These are phyloP conservation scores for Zaprionus ghesquierei DNA, from an alignment of 1,140 invertebrate genomes.

Conservation along the genomic window DNA sequence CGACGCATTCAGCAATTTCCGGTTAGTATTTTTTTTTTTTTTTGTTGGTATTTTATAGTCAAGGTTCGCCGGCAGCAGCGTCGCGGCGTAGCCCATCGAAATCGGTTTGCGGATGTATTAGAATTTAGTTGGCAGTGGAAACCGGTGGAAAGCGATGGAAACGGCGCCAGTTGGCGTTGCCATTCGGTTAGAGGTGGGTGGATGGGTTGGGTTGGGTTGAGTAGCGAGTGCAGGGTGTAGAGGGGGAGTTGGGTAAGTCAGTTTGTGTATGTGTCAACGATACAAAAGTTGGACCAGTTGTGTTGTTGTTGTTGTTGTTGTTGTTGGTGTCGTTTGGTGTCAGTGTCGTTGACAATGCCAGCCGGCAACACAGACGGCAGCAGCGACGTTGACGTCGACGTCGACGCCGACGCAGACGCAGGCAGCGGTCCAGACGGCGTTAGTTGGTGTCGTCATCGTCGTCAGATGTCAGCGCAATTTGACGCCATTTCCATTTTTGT, in stretches of 20 bases:
- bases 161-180: conserved; percentile 35
- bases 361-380: conserved; percentile 3
- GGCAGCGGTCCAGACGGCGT: conserved; percentile 14
- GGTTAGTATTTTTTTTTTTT: conserved; percentile 37
- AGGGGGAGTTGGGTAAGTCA: neutral
- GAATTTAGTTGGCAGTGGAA: conserved; percentile 58
- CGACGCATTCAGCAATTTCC: conserved; percentile 61
- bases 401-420: neutral
- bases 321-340: conserved; percentile 43
- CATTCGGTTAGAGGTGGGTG: neutral
- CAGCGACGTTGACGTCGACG: neutral
- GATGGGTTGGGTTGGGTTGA: neutral
- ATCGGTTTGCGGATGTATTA: conserved; percentile 71
- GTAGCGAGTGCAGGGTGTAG: too few species aligned
- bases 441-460: conserved; percentile 48
- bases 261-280: conserved; percentile 17
- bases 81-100: conserved; percentile 29
- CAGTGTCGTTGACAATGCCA: conserved; percentile 69
- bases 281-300: conserved; percentile 39
- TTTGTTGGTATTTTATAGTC: conserved; percentile 26
- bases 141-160: too few species aligned
- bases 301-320: too few species aligned
- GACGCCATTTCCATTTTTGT: conserved; percentile 76
- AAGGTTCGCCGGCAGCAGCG: too few species aligned
- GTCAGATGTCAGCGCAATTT: conserved; percentile 82